Percentiles rank a stretch among this genome's conserved stretches.
Conservation (phyloP, 2,797 vertebrate species). For the Crotalus adamanteus region DNA sequence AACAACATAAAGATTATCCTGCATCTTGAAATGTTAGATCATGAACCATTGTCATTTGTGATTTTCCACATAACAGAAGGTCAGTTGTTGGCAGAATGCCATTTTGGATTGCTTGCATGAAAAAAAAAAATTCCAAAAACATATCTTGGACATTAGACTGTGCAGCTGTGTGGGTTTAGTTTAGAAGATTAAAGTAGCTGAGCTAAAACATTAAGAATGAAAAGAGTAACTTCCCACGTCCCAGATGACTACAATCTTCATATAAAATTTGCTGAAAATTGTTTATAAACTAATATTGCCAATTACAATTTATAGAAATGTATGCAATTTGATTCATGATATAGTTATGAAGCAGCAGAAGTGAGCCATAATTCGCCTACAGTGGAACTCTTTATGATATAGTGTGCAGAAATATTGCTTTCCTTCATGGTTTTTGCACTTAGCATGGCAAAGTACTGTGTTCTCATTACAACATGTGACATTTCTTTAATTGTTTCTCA, state of each 20-base stretch:
- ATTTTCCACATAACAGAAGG: conserved; percentile 18
- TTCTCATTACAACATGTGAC: not conserved
- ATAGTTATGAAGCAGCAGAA: not conserved
- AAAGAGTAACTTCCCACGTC: conserved; percentile 2
- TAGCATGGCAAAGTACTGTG: not conserved
- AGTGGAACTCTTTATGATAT: not conserved
- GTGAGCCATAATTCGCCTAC: not conserved
- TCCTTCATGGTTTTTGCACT: not conserved
- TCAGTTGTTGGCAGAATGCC: conserved; percentile 19
- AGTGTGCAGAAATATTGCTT: not conserved
- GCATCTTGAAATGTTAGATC: conserved; percentile 10
- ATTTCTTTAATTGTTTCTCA: not conserved
- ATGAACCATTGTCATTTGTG: conserved; percentile 14
- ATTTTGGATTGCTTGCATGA: conserved; percentile 15
- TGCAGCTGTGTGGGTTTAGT: conserved; percentile 1
- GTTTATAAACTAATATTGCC: conserved; percentile 18
- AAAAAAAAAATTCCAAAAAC: conserved; percentile 4
- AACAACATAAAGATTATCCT: not conserved
- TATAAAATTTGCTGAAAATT: conserved; percentile 2
- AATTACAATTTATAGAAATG: not conserved
- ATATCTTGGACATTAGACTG: conserved; percentile 19
- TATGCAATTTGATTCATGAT: not conserved
- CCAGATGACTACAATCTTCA: not conserved
- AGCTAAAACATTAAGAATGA: not conserved
- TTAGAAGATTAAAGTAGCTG: conserved; percentile 13